Evolutionary conservation across 2,797 vertebrate genomes (phyloP), one percentile per base, ranked within the genome.

Genomic region (Acipenser ruthenus): DNA sequence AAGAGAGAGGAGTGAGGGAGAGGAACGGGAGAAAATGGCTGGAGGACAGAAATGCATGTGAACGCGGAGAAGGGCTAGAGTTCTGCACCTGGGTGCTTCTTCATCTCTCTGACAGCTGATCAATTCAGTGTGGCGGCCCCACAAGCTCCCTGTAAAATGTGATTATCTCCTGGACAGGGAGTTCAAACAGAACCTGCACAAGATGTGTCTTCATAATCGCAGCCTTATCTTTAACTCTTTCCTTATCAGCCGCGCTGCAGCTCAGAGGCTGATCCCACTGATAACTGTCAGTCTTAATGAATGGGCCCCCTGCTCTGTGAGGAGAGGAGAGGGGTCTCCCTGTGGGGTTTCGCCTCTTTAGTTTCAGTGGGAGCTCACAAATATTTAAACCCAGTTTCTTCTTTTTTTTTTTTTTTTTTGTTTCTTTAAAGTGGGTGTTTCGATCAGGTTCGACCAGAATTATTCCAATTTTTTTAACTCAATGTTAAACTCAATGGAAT

Each of bases 31-130:
- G 68, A 72, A 77, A 75, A 78, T 83, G 80, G 82, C 83, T 82
- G 69, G 73, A 82, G 77, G 73, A 37, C 72, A 3, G 15, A 72
- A 78, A 80, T 84, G 79, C 87, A 85, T 74, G 77, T 65, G 56
- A 51, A 12, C 53, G 12, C 69, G 78, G 85, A 82, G 78, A 74
- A 68, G 83, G 85, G 85, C 77, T 74, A 62, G 77, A 77, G 78
- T 77, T 79, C 79, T 77, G 81, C 88, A 91, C 83, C 87, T 89
- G 89, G 83, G 79, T 84, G 77, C 83, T 82, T 74, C 74, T 76
- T 81, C 77, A 83, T 75, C 71, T 79, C 61, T 63, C 69, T 75
- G 82, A 83, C 82, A 82, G 80, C 71, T 78, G 63, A 65, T 77
- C 73, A 75, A 71, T 75, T 75, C 70, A 69, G 77, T 69, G 69